Evolutionary conservation across 2,888 invertebrate genomes (phyloP), one percentile per base, ranked within the genome.

Genomic region (Dioctria linearis): DNA sequence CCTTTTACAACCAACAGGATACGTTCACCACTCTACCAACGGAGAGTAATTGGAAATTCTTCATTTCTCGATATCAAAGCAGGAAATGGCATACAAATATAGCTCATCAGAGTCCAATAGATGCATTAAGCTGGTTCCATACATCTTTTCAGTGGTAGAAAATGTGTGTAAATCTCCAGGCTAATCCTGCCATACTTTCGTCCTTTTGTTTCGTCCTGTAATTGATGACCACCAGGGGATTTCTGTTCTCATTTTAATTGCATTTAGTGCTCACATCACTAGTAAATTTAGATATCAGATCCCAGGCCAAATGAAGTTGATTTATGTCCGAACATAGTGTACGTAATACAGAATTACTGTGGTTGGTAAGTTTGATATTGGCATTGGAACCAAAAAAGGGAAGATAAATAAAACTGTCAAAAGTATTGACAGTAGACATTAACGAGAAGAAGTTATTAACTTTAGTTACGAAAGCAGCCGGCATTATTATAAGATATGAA

Each of bases 141-240:
- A 37, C 43, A 59, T 75, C 25, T 9, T 13, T 3, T 43, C 46
- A 49, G 42, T 39, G 73, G 11, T 42, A n/a, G 40, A 42, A 40
- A 25, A 46, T 63, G 46, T 76, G 63, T 76, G 57, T 13, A 76
- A 61, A 61, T 76, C 76, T 49, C 63, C 37, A n/a, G 40, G 63
- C 76, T 76, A 76, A 76, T 76, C 63, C 76, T 37, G 63, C 63
- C 43, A 63, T 76, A 76, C 63, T 76, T 76, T 76, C 76, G 63
- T 63, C 76, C 76, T 59, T 76, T 76, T 76, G 76, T 76, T 63
- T 63, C 63, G 25, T 61, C 25, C 63, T 63, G 63, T 76, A 76
- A 76, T 76, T 76, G 76, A 76, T 76, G 76, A 76, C 76, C 76
- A 63, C 37, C 63, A 76, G 76, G 63, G 42, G 63, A 76, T 76